These are phyloP conservation scores for Bagarius yarrelli DNA, from an alignment of 2,113 vertebrate genomes.

Conservation along the genomic window DNA sequence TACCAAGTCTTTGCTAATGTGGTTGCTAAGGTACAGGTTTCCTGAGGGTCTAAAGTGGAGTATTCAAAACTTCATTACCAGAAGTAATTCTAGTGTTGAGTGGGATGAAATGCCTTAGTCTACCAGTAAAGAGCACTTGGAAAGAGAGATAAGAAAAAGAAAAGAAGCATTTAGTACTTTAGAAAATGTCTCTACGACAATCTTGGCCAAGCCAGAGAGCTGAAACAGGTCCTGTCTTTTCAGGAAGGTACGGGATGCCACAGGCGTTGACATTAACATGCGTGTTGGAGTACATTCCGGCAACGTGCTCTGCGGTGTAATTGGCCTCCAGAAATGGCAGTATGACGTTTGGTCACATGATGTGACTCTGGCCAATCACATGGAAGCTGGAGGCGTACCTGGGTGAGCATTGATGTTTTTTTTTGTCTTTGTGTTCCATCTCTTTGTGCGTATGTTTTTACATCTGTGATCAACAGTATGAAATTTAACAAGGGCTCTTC, in stretches of 20 bases:
- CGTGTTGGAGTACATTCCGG: constrained; percentile 96
- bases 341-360: constrained; percentile 99
- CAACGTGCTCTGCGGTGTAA: constrained; percentile 94
- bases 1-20: no score
- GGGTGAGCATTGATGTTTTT: constrained; percentile 75
- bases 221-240: constrained; percentile 36
- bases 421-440: neutral
- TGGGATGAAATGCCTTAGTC: constrained; percentile 14
- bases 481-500: constrained; percentile 44
- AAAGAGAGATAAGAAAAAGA: neutral
- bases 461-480: constrained; percentile 35
- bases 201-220: neutral
- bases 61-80: neutral
- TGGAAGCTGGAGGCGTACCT: constrained; percentile 96
- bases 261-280: constrained; percentile 96
- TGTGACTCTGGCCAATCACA: constrained; percentile 95
- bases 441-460: constrained; percentile 26
- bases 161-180: constrained; percentile 9
- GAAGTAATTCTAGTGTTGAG: constrained; percentile 19
- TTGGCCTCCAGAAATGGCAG: constrained; percentile 97
- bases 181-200: neutral
- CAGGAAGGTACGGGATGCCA: constrained; percentile 95
- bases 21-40: neutral
- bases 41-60: neutral
- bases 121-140: constrained; percentile 23